Base-by-base conservation (phyloP, 2,888 invertebrate species). In the Trissolcus japonicus region DNA sequence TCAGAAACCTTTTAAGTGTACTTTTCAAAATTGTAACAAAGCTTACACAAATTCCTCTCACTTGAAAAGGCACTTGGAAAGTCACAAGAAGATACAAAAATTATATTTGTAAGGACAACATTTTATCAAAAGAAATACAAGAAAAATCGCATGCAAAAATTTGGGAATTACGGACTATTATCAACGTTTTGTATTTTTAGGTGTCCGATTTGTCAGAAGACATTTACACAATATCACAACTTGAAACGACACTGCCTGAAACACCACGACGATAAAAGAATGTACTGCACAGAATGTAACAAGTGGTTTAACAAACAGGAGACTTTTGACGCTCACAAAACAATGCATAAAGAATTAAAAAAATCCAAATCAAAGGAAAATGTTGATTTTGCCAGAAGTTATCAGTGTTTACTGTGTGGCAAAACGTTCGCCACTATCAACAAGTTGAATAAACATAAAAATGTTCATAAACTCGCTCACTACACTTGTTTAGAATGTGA, bases 11-110 rank as follows among this genome's bases (percentile, higher is more conserved):
- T 93, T 91, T 83, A 87, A 88, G 25, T 94, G 94, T 79, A 83
- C 86, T 14, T 89, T 91, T 81, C 88, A 90, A n/a, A 90, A 90
- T 41, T 94, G 94, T 81, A 82, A 83, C 4, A 94, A 93, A 84
- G 89, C 91, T 0, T 94, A 93, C 76, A 91, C 91, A 1, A 93
- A 90, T 80, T 89, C 91, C 66, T 91, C 91, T 7, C 93, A 93
- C 83, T 87, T 94, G 60, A 92, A 92, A 83, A 90, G 93, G 0
- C 93, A 94, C 80, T 82, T 90, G 55, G 89, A 90, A 54, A 90
- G 85, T 60, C 93, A 93, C 81, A 92, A 91, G 80, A 4, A 9
- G 4, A n/a, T 65, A 6, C 29, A 66, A 43, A 35, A 29, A 81
- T 80, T 6, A 6, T 17, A 14, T 40, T 65, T 79, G 87, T 85